Base-by-base conservation (phyloP, 2,888 invertebrate genomes). In the Fragum sueziense region DNA sequence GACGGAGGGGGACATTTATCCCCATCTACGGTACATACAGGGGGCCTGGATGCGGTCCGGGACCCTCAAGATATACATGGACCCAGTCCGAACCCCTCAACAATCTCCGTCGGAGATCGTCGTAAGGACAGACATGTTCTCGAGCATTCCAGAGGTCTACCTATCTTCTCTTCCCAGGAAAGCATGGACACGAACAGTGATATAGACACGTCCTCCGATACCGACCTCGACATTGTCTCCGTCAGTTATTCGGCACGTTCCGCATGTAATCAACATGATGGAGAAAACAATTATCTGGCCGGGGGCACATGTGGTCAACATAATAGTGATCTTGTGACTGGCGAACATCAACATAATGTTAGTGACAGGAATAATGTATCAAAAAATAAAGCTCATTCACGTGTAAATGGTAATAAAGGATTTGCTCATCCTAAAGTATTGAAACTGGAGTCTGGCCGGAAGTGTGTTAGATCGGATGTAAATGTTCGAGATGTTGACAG, bases 131-230 rank as follows among this genome's bases (percentile, higher is more conserved):
- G 22, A 41, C 65, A 41, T n/a, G 41, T 69, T 25, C 51, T 70
- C 9, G 70, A 61, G 2, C 78, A 82, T 67, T 79, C 82, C 47
- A 78, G 70, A 67, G 70, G 74, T 25, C 54, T 76, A 17, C 79
- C 76, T 1, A 76, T 73, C 7, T 80, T 80, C 33, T 80, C 80
- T 22, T 78, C 80, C 1, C 83, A 84, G 62, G 84, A 84, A 57
- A 84, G 81, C 34, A 84, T 84, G 84, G 84, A 84, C 33, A 84
- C 80, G 6, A 82, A 74, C 25, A 81, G 80, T 70, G 84, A 84
- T 17, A 73, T 75, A 9, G 80, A 78, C 14, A 79, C 76, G 25
- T 75, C 75, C 0, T 77, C 82, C 0, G 81, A 79, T 51, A 80
- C 84, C 3, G 84, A 84, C 34, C 61, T 77, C 9, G 81, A 84